phyloP scores from a whole-genome alignment of 1,140 invertebrate species.

The Zaprionus ghesquierei region DNA sequence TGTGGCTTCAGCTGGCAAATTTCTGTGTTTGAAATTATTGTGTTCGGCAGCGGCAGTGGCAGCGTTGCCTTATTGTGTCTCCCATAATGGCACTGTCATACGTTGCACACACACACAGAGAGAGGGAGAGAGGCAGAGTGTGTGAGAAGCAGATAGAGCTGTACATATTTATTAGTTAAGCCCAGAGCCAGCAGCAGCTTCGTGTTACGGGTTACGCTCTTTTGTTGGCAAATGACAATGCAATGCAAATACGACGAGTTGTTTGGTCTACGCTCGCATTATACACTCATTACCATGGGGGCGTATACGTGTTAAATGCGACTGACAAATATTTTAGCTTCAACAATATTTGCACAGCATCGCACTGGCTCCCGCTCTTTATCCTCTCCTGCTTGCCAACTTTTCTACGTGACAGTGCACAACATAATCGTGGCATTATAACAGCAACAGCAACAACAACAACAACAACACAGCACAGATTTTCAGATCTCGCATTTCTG shows the following conservation, averaged over 20 bases:
- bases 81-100: slow-evolving; percentile 40
- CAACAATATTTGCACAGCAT: slow-evolving; percentile 61
- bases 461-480: slow-evolving; percentile 45
- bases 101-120: slow-evolving; percentile 8
- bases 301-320: slow-evolving; percentile 77
- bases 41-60: slow-evolving; percentile 13
- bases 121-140: not conserved
- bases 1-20: slow-evolving; percentile 39
- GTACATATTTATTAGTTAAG: slow-evolving; percentile 72
- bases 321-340: slow-evolving; percentile 66
- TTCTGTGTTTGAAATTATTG: slow-evolving; percentile 48
- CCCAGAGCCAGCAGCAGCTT: slow-evolving; percentile 58
- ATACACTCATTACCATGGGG: slow-evolving; percentile 77
- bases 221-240: slow-evolving; percentile 76
- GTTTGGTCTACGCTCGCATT: slow-evolving; percentile 56
- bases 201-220: slow-evolving; percentile 47
- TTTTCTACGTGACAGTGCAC: slow-evolving; percentile 50
- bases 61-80: slow-evolving; percentile 26
- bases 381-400: slow-evolving; percentile 13
- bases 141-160: slow-evolving; percentile 2
- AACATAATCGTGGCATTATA: slow-evolving; percentile 68
- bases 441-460: slow-evolving; percentile 7
- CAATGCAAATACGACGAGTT: slow-evolving; percentile 69
- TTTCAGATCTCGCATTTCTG: slow-evolving; percentile 33
- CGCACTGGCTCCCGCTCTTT: slow-evolving; percentile 1